Percentiles rank a stretch among this genome's conserved stretches.
Evolutionary conservation across 2,797 vertebrate genomes (phyloP).

Genomic region (Poeciliopsis gracilis): DNA sequence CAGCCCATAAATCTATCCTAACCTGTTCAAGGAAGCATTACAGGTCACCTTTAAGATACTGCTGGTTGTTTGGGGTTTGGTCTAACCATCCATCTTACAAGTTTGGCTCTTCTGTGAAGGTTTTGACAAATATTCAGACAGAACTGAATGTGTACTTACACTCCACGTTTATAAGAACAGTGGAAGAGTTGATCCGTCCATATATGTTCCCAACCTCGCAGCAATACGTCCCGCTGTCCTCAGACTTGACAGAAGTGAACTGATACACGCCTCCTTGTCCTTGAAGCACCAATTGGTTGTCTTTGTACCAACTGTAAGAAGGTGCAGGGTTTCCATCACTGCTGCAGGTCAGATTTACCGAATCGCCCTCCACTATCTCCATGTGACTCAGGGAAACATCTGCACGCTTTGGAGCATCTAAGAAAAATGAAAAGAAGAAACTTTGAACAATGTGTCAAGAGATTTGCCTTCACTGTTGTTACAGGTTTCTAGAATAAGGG

Average conservation of each 20-base stretch:
- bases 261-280: not conserved
- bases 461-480: not conserved
- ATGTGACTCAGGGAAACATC: not conserved
- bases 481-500: not conserved
- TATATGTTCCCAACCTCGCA: constrained; percentile 14
- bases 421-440: not conserved
- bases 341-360: constrained; percentile 51
- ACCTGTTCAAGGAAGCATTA: too few species aligned
- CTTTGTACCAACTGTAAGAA: constrained; percentile 38
- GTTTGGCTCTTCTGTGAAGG: not conserved
- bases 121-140: not conserved
- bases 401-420: not conserved
- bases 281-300: not conserved
- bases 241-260: constrained; percentile 36
- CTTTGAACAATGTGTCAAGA: not conserved
- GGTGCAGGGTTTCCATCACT: constrained; percentile 58
- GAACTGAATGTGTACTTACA: constrained; percentile 30
- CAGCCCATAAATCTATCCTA: too few species aligned
- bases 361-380: not conserved
- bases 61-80: not conserved
- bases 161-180: constrained; percentile 23
- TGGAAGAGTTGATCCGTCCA: constrained; percentile 4
- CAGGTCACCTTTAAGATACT: too few species aligned
- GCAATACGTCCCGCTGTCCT: not conserved
- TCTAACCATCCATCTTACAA: not conserved